Percentiles rank a stretch among this genome's conserved stretches.
These are phyloP conservation scores for Isaurus tuberculatus DNA, from an alignment of 92 coral and sea anemone genomes.

Conservation along the genomic window DNA sequence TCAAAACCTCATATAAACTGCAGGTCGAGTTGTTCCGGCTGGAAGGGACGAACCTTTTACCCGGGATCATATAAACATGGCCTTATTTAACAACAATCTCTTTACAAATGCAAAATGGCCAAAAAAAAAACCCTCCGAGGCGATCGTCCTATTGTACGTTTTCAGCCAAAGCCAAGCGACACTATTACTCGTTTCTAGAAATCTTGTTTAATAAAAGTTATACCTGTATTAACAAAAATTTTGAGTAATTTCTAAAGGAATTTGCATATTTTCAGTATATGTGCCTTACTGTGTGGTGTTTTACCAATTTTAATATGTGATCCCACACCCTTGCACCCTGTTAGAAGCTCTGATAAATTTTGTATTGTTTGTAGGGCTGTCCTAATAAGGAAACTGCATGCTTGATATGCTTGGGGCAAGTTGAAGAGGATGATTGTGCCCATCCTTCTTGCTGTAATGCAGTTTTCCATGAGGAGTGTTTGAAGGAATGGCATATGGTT, in stretches of 20 bases:
- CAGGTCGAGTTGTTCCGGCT: constrained; percentile 6
- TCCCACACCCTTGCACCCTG: neutral
- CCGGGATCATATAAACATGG: too few species aligned
- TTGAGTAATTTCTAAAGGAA: neutral
- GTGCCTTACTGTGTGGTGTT: neutral
- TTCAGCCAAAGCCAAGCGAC: neutral
- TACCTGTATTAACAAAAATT: neutral
- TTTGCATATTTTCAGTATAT: neutral
- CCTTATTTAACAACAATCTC: neutral
- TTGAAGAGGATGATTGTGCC: constrained; percentile 52
- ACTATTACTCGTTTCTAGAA: neutral
- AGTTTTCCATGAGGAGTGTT: constrained; percentile 58
- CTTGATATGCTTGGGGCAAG: constrained; percentile 43
- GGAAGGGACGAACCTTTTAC: constrained; percentile 4
- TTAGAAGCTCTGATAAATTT: constrained; percentile 12
- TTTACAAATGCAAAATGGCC: constrained; percentile 3
- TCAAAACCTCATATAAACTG: constrained; percentile 31
- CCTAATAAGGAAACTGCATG: constrained; percentile 42
- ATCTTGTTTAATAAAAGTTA: neutral
- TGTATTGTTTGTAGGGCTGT: constrained; percentile 43
- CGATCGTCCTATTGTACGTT: neutral
- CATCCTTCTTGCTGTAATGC: constrained; percentile 60
- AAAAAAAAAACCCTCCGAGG: constrained; percentile 7
- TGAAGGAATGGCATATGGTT: constrained; percentile 55
- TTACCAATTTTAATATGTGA: neutral